Evolutionary conservation across 2,888 invertebrate species (phyloP), one percentile per base, ranked within the genome.

Genomic region (Parnassius apollo): DNA sequence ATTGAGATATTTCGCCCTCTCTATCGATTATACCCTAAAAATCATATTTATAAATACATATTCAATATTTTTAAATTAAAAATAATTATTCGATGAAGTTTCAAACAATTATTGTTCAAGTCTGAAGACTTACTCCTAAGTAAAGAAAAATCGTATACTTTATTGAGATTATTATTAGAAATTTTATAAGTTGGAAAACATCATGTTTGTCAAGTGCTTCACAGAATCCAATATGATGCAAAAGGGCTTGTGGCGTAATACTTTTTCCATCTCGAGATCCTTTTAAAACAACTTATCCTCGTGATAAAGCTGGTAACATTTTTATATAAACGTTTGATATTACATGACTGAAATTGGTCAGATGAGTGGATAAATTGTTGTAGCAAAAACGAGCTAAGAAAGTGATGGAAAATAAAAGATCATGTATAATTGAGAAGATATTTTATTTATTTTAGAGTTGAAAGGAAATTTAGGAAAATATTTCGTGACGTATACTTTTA

Each of bases 131-230:
- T 4, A n/a, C 9, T 49, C 13, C 49, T 12, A 49, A 49, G 12
- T 46, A n/a, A 13, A 13, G n/a, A 3, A 13, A 49, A 49, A 49
- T 49, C 12, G 13, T 13, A 8, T 18, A 18, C 13, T 13, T 7
- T 13, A 13, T 13, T 13, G 13, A 2, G 44, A 9, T n/a, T 46
- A 46, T 45, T 52, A 42, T 45, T 25, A 46, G 53, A 46, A 59
- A 52, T 59, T 58, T 11, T 2, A 57, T 57, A 50, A 52, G 44
- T 51, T 52, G 22, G n/a, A 35, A 53, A 53, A 42, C n/a, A 12
- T 44, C 35, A 35, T 35, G 35, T 35, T 35, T 35, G 3, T 35
- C 35, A 53, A 12, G 13, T 53, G 25, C 48, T 48, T 45, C 46
- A 7, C 45, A n/a, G 22, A n/a, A 46, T 25, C 22, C 12, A 46